Conservation (phyloP, 2,888 invertebrate species). For the Agrochola circellaris region DNA sequence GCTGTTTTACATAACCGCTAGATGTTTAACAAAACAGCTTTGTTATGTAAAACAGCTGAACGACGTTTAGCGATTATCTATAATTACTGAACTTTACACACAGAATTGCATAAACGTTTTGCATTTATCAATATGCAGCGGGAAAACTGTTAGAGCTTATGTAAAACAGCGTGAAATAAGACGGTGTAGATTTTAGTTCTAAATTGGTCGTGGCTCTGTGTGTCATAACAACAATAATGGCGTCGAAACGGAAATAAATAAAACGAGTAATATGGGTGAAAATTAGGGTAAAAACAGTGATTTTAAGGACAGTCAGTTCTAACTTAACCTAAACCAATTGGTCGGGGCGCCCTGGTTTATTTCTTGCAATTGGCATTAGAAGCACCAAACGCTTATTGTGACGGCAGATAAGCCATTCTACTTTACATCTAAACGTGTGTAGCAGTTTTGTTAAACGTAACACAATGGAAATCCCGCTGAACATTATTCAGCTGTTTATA, state of each 20-base stretch:
- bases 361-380: background rate
- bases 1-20: no score
- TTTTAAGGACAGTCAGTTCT: background rate
- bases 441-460: background rate
- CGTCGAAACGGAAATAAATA: background rate
- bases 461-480: background rate
- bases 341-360: background rate
- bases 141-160: background rate
- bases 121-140: background rate
- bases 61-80: no score
- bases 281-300: background rate
- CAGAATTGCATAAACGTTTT: background rate
- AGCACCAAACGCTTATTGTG: background rate
- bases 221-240: background rate
- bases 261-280: background rate
- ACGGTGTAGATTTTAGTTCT: background rate
- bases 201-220: background rate
- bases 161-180: background rate
- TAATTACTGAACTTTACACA: background rate
- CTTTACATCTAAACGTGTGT: background rate
- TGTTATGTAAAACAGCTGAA: no score
- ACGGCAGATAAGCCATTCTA: background rate
- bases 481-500: background rate
- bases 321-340: background rate
- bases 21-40: no score